A percentile compares a stretch with the other conserved stretches of the same genome.
phyloP scores from a whole-genome alignment of 2,888 invertebrate species.

The Malacosoma neustria region DNA sequence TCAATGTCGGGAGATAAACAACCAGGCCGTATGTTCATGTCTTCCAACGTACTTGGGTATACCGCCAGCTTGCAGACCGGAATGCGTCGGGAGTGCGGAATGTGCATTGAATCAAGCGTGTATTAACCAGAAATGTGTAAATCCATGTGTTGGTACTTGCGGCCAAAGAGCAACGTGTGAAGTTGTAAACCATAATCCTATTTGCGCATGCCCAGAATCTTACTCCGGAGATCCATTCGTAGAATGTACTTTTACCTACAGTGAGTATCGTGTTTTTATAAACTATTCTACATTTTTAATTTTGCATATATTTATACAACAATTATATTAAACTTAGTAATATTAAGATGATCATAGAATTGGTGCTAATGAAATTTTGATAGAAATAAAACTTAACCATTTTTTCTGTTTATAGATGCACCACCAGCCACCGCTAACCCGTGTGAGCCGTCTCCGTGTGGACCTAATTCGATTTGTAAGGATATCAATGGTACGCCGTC shows the following conservation, averaged over 20 bases:
- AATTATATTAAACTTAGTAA: constrained; percentile 3
- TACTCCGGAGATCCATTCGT: constrained; percentile 80
- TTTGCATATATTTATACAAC: neutral
- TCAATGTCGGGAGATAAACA: constrained; percentile 76
- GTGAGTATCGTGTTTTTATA: constrained; percentile 46
- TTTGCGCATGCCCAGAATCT: constrained; percentile 81
- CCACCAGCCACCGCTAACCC: constrained; percentile 68
- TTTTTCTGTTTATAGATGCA: constrained; percentile 23
- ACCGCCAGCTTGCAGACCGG: constrained; percentile 83
- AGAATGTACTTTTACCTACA: constrained; percentile 52
- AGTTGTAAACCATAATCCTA: constrained; percentile 84
- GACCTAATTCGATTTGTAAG: constrained; percentile 84
- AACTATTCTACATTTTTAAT: constrained; percentile 1
- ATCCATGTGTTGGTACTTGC: constrained; percentile 83
- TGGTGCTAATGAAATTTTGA: no score
- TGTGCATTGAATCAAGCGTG: constrained; percentile 82
- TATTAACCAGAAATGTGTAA: constrained; percentile 80
- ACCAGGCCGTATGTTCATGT: constrained; percentile 83
- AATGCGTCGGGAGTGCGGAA: constrained; percentile 82
- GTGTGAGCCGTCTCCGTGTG: constrained; percentile 87
- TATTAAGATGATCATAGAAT: no score
- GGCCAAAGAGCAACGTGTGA: constrained; percentile 77
- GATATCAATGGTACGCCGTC: constrained; percentile 80
- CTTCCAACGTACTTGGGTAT: constrained; percentile 80
- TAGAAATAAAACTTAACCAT: no score